These are phyloP conservation scores for Chrysina gloriosa DNA, from an alignment of 2,888 invertebrate species.

Conservation along the genomic window DNA sequence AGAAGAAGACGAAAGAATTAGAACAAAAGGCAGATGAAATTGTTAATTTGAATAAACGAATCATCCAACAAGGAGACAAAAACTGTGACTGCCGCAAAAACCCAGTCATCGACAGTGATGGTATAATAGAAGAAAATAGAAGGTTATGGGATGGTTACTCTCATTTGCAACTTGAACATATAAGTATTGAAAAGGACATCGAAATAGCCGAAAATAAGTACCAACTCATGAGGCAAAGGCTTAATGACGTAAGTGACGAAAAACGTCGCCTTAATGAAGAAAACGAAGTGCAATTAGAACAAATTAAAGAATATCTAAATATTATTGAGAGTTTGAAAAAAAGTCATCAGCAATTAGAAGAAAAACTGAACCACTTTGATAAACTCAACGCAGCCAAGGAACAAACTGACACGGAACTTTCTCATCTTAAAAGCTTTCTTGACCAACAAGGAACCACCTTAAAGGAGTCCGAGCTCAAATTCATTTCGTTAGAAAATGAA, in stretches of 20 bases:
- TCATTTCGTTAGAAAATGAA: slow-evolving; percentile 33
- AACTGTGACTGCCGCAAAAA: slow-evolving; percentile 24
- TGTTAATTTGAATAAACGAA: not conserved
- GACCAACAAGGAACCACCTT: slow-evolving; percentile 18
- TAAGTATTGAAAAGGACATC: slow-evolving; percentile 27
- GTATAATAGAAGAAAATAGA: slow-evolving; percentile 36
- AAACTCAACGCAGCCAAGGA: slow-evolving; percentile 6
- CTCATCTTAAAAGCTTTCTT: slow-evolving; percentile 6
- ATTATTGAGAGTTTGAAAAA: slow-evolving; percentile 4
- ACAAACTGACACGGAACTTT: slow-evolving; percentile 3
- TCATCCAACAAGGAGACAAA: not conserved
- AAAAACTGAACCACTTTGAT: not conserved
- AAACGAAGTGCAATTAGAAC: not conserved
- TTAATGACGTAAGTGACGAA: slow-evolving; percentile 1
- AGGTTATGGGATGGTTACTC: slow-evolving; percentile 36
- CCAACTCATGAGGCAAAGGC: not conserved
- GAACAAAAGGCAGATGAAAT: slow-evolving; percentile 23
- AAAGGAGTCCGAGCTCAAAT: slow-evolving; percentile 30
- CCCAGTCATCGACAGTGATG: slow-evolving; percentile 12
- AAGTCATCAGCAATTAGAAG: not conserved
- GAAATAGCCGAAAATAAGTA: slow-evolving; percentile 21
- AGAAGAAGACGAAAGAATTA: slow-evolving; percentile 25
- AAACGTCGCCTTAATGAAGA: slow-evolving; percentile 1
- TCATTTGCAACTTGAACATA: slow-evolving; percentile 24
- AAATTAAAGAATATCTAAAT: not conserved